Conservation (phyloP, 2,888 invertebrate genomes). For the Lottia scabra region DNA sequence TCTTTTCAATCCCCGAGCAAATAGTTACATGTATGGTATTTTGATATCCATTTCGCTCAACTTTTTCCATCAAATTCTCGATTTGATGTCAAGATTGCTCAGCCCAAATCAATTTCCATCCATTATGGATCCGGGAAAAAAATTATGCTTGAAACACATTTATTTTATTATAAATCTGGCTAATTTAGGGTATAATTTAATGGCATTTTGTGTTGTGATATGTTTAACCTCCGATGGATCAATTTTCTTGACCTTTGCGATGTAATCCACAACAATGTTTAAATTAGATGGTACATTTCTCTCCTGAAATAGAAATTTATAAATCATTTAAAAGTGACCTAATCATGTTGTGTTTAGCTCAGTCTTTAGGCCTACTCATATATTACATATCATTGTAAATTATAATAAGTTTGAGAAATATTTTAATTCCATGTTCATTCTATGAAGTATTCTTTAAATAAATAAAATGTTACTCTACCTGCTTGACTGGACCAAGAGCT, state of each 20-base stretch:
- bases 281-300: conserved; percentile 68
- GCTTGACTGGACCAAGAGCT: conserved; percentile 68
- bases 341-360: neutral
- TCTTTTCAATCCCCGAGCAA: too few species aligned
- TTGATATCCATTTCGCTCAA: too few species aligned
- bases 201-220: conserved; percentile 66
- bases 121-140: too few species aligned
- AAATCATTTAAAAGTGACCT: neutral
- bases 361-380: too few species aligned
- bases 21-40: too few species aligned
- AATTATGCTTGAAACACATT: neutral
- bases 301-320: conserved; percentile 43
- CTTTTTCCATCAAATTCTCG: too few species aligned
- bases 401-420: too few species aligned
- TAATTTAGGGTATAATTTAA: conserved; percentile 64
- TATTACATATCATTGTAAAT: too few species aligned
- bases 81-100: too few species aligned
- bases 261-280: conserved; percentile 64
- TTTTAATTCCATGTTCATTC: too few species aligned
- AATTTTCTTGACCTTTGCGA: conserved; percentile 66
- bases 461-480: conserved; percentile 38
- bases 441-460: too few species aligned
- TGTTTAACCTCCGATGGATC: conserved; percentile 53
- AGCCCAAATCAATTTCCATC: too few species aligned
- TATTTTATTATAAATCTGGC: conserved; percentile 37